These are phyloP conservation scores for Ictalurus punctatus DNA, from an alignment of 2,113 vertebrate species.

Conservation along the genomic window DNA sequence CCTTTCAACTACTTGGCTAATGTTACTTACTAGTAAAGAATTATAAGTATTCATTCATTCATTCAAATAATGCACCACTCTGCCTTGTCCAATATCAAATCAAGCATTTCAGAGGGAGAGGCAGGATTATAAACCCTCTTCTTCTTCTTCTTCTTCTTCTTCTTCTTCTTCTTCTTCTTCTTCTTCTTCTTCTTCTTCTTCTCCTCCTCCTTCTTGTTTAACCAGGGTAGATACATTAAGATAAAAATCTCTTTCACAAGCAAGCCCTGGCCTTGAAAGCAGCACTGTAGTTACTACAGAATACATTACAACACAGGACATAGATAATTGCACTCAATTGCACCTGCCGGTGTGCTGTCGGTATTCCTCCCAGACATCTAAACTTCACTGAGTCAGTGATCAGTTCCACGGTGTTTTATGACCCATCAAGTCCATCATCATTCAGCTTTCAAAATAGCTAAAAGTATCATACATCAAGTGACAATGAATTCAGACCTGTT, in stretches of 20 bases:
- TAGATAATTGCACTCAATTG: neutral
- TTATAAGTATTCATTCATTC: neutral
- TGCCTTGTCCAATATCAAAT: neutral
- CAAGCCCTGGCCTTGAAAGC: neutral
- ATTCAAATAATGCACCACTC: neutral
- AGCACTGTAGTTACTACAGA: neutral
- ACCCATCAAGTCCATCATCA: too few species aligned
- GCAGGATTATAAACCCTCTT: neutral
- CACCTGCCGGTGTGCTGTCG: neutral
- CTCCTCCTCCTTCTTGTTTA: neutral
- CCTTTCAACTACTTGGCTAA: neutral
- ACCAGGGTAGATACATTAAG: neutral
- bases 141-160: neutral
- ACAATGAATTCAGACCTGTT: slow-evolving; percentile 8
- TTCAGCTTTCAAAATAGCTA: neutral
- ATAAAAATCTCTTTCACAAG: neutral
- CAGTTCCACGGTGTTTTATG: neutral
- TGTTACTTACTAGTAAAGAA: neutral
- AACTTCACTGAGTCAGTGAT: neutral
- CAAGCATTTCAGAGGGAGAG: neutral
- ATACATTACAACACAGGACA: neutral
- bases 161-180: neutral
- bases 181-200: neutral
- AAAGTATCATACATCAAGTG: neutral
- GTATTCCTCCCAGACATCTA: neutral